Percentiles rank a stretch among this genome's conserved stretches.
Evolutionary conservation across 2,888 invertebrate species (phyloP).

Genomic region (Myopa testacea): DNA sequence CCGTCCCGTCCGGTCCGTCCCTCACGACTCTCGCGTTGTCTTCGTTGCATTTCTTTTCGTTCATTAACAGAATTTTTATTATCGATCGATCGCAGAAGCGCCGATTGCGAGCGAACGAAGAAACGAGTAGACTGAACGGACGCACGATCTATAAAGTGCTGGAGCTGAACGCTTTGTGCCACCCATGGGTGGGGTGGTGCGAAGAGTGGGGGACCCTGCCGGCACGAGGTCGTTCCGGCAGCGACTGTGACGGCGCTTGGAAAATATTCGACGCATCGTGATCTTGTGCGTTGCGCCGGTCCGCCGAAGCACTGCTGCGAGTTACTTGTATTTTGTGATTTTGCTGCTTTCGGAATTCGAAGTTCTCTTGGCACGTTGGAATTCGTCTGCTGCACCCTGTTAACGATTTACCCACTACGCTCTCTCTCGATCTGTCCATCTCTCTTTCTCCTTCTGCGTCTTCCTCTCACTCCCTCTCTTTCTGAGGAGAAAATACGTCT

Average conservation of each 20-base stretch:
- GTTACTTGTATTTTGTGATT: neutral
- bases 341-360: too few relatives aligned
- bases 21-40: constrained; percentile 39
- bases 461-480: too few relatives aligned
- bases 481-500: too few relatives aligned
- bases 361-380: too few relatives aligned
- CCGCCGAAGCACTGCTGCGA: constrained; percentile 12
- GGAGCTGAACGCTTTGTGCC: constrained; percentile 3
- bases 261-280: constrained; percentile 39
- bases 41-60: constrained; percentile 41
- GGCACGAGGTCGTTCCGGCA: too few relatives aligned
- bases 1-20: constrained; percentile 13
- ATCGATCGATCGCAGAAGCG: constrained; percentile 41
- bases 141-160: neutral
- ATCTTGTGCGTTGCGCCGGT: too few relatives aligned
- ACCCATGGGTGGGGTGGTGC: too few relatives aligned
- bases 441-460: too few relatives aligned
- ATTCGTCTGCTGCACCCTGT: constrained; percentile 1
- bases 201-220: neutral
- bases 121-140: neutral
- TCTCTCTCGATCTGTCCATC: too few relatives aligned
- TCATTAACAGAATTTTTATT: constrained; percentile 48
- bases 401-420: neutral
- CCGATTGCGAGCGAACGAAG: constrained; percentile 14
- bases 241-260: constrained; percentile 17